Evolutionary conservation across 2,113 vertebrate species (phyloP), one percentile per base, ranked within the genome.

Genomic region (Sorex fumeus): DNA sequence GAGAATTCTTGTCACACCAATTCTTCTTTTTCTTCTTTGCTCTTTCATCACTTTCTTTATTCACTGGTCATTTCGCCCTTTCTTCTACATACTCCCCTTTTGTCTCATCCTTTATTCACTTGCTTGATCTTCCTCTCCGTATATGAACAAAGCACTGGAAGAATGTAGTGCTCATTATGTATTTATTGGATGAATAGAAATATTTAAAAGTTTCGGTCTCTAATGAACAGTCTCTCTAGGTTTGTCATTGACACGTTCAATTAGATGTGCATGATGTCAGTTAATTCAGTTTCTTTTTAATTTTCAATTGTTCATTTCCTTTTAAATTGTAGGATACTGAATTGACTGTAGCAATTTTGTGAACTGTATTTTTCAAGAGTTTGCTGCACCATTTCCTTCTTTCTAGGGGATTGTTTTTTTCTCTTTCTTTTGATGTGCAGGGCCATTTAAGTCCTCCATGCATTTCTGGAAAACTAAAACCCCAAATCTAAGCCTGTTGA

Each of bases 401-500:
- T 93, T 95, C 75, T 75, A 89, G 74, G 53, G 83, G 0, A 15
- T 79, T 94, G 74, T 28, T 50, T 70, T 8, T 72, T 43, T 91
- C 32, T 60, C 21, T 50, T 80, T 74, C 81, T 50, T 96, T 92
- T 97, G 95, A 64, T 96, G 91, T 96, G 50, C 80, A 78, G 67
- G 91, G 30, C 69, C 95, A 83, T 88, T 94, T 94, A 96, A 97
- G 95, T 96, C 90, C 60, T 90, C 93, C 23, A 80, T 95, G 95
- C 89, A 96, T 97, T 95, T 91, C 47, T 95, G 77, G 92, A 95
- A 98, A 75, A 82, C 94, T 97, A 97, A 97, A 93, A 95, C 95
- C 90, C 90, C 95, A 97, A 97, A 97, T 96, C 96, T 97, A 95
- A 95, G 91, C 89, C 89, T 97, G 89, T 98, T 97, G 97, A 98